These are phyloP conservation scores for Adrianichthys oophorus DNA, from an alignment of 2,797 vertebrate species.

Conservation along the genomic window DNA sequence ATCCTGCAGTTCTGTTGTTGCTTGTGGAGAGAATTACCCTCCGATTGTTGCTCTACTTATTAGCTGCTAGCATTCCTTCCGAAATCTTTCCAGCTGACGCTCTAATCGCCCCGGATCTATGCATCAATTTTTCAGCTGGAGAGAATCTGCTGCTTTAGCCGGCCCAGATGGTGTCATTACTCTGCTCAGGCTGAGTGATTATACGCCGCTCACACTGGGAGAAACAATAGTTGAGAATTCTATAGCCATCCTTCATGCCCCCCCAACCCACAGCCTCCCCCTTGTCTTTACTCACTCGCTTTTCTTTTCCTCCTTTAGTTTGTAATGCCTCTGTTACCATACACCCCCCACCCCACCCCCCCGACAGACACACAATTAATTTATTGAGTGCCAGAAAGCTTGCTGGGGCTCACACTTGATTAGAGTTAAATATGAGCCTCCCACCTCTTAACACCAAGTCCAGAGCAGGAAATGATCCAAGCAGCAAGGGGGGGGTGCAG, in stretches of 20 bases:
- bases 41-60: constrained; percentile 34
- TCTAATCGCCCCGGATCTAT: constrained; percentile 77
- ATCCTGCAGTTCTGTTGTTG: constrained; percentile 8
- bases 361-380: constrained; percentile 23
- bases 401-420: constrained; percentile 1
- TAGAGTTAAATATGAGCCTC: constrained; percentile 16
- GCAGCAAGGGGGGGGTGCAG: constrained; percentile 56
- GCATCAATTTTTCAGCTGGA: constrained; percentile 77
- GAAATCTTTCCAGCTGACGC: constrained; percentile 67
- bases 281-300: constrained; percentile 11
- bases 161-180: constrained; percentile 83
- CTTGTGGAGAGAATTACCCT: constrained; percentile 8
- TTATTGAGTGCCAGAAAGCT: constrained; percentile 19
- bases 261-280: constrained; percentile 8
- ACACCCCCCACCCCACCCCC: neutral
- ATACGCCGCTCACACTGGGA: constrained; percentile 71
- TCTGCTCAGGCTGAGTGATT: constrained; percentile 81
- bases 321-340: constrained; percentile 12
- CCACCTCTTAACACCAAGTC: constrained; percentile 15
- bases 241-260: constrained; percentile 58
- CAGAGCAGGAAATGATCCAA: constrained; percentile 40
- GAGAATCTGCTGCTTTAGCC: constrained; percentile 71
- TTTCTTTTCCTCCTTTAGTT: constrained; percentile 27
- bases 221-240: constrained; percentile 71
- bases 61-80: constrained; percentile 44